phyloP scores from a whole-genome alignment of 2,797 vertebrate species.

The Coendou prehensilis region DNA sequence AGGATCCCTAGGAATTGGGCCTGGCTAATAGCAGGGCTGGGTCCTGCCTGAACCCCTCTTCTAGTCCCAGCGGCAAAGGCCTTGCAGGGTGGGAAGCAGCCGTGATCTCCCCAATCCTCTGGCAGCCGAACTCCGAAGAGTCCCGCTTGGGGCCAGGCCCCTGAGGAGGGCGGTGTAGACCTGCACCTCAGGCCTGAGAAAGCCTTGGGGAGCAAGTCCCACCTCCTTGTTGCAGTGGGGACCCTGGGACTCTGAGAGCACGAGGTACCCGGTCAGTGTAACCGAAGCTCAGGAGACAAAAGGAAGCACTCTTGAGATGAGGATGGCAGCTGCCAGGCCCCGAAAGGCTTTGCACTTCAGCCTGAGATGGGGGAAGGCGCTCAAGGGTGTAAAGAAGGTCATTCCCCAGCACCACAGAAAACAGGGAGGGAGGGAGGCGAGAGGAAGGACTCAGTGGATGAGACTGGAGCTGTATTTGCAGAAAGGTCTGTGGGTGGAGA shows the following conservation, averaged over 20 bases:
- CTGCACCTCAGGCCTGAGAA: background rate
- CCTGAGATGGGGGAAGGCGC: background rate
- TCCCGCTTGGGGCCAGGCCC: background rate
- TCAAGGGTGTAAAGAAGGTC: background rate
- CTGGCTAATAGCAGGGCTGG: background rate
- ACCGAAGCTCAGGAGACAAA: background rate
- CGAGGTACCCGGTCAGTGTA: accelerated
- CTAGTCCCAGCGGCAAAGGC: background rate
- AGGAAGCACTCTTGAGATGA: background rate
- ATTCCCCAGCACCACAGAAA: background rate
- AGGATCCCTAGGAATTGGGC: background rate
- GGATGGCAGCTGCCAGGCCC: background rate
- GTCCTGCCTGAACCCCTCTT: background rate
- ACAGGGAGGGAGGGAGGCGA: background rate
- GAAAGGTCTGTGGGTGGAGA: background rate
- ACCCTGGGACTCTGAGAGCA: background rate
- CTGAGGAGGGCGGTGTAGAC: background rate
- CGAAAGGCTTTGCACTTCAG: background rate
- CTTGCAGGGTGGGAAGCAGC: background rate
- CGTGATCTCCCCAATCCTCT: background rate
- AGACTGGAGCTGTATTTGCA: background rate
- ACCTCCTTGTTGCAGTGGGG: background rate
- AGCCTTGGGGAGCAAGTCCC: background rate
- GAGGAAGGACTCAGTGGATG: background rate
- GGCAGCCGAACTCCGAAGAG: background rate